Conservation (phyloP, 2,888 invertebrate species). For the Rhagium mordax region DNA sequence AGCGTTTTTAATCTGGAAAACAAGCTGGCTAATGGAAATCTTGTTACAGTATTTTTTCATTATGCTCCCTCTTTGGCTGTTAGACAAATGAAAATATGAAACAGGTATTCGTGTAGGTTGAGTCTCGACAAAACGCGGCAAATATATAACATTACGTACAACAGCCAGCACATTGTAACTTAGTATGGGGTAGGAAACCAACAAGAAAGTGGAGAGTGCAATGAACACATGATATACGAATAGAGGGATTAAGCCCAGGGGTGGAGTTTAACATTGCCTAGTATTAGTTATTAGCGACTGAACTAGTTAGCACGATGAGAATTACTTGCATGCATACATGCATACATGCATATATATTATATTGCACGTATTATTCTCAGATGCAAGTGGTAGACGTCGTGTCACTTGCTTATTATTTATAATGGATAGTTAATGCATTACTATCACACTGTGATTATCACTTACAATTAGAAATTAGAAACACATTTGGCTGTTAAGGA, state of each 20-base stretch:
- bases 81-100: constrained; percentile 48
- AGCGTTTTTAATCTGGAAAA: constrained; percentile 32
- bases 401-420: background rate
- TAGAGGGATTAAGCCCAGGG: constrained; percentile 17
- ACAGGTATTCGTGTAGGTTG: constrained; percentile 47
- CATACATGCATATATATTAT: constrained; percentile 27
- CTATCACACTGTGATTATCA: no score
- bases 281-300: constrained; percentile 31
- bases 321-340: constrained; percentile 34
- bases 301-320: constrained; percentile 23
- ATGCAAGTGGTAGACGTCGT: background rate
- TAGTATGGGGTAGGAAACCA: constrained; percentile 22
- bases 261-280: constrained; percentile 25
- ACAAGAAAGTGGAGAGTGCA: constrained; percentile 27
- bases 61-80: constrained; percentile 38
- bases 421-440: background rate
- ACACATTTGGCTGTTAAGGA: no score
- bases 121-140: constrained; percentile 44
- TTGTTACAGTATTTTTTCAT: constrained; percentile 37
- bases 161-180: constrained; percentile 17
- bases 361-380: constrained; percentile 1
- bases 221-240: constrained; percentile 26
- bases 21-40: constrained; percentile 32
- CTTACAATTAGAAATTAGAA: no score
- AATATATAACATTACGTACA: constrained; percentile 36